Percentiles rank a stretch among this genome's conserved stretches.
These are phyloP conservation scores for Chelonus formosanus DNA, from an alignment of 2,888 invertebrate genomes.

Conservation along the genomic window DNA sequence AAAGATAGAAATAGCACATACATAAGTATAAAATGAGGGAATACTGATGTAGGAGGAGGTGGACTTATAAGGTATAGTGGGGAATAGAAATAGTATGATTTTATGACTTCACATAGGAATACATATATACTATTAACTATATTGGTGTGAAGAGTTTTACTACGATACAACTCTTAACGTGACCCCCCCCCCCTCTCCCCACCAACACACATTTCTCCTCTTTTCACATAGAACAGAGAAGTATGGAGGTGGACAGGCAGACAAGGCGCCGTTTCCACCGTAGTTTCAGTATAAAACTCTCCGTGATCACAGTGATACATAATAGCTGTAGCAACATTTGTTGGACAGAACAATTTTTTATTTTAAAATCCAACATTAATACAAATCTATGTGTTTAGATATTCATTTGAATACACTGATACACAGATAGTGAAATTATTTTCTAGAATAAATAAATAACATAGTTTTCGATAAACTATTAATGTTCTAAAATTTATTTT, in stretches of 20 bases:
- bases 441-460: too few relatives aligned
- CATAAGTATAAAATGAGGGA: conserved; percentile 18
- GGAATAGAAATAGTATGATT: too few relatives aligned
- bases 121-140: not conserved
- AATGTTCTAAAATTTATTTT: too few relatives aligned
- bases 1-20: not conserved
- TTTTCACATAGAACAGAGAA: conserved; percentile 26
- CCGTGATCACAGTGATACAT: conserved; percentile 19
- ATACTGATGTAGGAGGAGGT: not conserved
- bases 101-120: too few relatives aligned
- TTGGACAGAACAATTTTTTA: not conserved
- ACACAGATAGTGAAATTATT: too few relatives aligned
- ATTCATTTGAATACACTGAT: too few relatives aligned
- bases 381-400: too few relatives aligned
- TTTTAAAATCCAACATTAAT: too few relatives aligned
- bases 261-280: conserved; percentile 47
- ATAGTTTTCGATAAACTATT: too few relatives aligned
- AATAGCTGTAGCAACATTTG: not conserved
- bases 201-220: not conserved
- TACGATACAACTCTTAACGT: conserved; percentile 6
- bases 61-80: not conserved
- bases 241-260: conserved; percentile 50
- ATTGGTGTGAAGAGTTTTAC: not conserved
- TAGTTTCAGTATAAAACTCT: conserved; percentile 59
- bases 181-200: too few relatives aligned